phyloP scores from a whole-genome alignment of 2,113 vertebrate genomes.

The Lycaon pictus region DNA sequence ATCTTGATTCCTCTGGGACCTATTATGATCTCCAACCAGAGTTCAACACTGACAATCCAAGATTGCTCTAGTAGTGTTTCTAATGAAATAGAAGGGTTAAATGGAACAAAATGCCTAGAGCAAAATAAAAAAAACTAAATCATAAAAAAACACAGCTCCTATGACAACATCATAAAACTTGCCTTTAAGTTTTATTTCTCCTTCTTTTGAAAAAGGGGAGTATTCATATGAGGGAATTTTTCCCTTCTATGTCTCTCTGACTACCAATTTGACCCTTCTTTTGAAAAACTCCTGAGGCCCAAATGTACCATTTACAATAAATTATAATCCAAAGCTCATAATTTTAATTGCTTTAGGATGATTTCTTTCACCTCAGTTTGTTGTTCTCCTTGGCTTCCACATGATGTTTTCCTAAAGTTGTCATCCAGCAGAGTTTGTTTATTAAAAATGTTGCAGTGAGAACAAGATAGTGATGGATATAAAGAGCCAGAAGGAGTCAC shows the following conservation, averaged over 20 bases:
- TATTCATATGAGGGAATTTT: conserved; percentile 30
- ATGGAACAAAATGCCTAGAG: conserved; percentile 40
- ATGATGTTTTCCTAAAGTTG: conserved; percentile 75
- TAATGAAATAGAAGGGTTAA: conserved; percentile 67
- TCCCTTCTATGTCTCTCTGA: conserved; percentile 69
- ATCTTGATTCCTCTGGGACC: background rate
- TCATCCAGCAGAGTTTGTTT: conserved; percentile 47
- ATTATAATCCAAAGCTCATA: conserved; percentile 62
- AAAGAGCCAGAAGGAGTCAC: conserved; percentile 63
- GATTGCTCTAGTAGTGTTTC: background rate
- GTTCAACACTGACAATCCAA: background rate
- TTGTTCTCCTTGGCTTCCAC: conserved; percentile 77
- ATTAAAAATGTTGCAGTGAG: conserved; percentile 71
- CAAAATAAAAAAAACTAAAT: conserved; percentile 66
- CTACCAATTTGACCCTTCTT: conserved; percentile 70
- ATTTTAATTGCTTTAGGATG: conserved; percentile 65
- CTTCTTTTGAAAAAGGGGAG: background rate
- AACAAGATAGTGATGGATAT: conserved; percentile 74
- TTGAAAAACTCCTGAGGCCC: conserved; percentile 66
- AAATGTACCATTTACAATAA: conserved; percentile 74
- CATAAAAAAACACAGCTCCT: conserved; percentile 10
- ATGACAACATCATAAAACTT: conserved; percentile 58
- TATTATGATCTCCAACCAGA: background rate
- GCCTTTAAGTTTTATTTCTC: conserved; percentile 53
- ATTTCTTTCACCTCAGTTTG: conserved; percentile 72